Conservation (phyloP, 1,140 invertebrate species). For the Drosophila obscura region DNA sequence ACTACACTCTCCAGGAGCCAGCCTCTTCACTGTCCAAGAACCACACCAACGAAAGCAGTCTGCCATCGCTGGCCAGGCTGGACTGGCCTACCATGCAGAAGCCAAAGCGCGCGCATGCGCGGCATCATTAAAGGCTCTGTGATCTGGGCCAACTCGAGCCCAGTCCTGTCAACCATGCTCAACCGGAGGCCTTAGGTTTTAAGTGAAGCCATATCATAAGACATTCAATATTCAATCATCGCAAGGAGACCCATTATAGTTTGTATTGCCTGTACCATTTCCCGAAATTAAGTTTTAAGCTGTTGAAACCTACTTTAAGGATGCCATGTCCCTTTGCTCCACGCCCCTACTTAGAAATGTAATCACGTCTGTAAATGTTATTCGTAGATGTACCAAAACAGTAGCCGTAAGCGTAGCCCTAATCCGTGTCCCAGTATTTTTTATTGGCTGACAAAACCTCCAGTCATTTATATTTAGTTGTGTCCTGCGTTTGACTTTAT, state of each 20-base stretch:
- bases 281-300: conserved; percentile 34
- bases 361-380: conserved; percentile 51
- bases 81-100: conserved; percentile 53
- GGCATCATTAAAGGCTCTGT: conserved; percentile 30
- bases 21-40: conserved; percentile 42
- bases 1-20: conserved; percentile 61
- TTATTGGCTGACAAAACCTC: conserved; percentile 10
- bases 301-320: conserved; percentile 49
- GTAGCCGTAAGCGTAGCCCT: conserved; percentile 41
- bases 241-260: conserved; percentile 30
- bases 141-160: no score
- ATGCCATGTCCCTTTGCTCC: neutral
- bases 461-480: conserved; percentile 21
- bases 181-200: conserved; percentile 4
- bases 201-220: conserved; percentile 45
- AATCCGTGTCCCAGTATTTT: conserved; percentile 51
- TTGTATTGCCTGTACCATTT: conserved; percentile 42
- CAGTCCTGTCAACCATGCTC: neutral
- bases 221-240: conserved; percentile 25
- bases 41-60: conserved; percentile 26
- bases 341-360: conserved; percentile 48
- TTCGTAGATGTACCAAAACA: conserved; percentile 51
- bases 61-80: conserved; percentile 44
- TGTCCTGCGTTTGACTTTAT: conserved; percentile 15
- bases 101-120: conserved; percentile 48